Conservation (phyloP, 2,797 vertebrate genomes). For the Clarias fuscus region DNA sequence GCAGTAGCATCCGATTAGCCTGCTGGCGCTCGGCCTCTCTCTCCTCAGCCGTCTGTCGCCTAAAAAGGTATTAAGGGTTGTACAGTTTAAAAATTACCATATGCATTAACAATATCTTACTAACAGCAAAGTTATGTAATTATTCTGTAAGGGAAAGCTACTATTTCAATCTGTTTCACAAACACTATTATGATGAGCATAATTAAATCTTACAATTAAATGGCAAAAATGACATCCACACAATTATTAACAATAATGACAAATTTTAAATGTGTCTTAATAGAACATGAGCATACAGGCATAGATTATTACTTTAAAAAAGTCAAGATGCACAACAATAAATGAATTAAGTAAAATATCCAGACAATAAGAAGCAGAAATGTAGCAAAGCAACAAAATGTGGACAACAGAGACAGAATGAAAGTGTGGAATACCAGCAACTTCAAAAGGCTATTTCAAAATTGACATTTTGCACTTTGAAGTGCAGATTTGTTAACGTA, state of each 20-base stretch:
- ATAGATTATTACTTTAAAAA: neutral
- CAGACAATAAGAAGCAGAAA: neutral
- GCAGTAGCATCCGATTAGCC: conserved; percentile 91
- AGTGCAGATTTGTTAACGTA: neutral
- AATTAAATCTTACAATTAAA: neutral
- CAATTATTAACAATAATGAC: neutral
- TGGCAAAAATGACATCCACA: neutral
- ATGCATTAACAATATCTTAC: neutral
- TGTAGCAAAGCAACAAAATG: neutral
- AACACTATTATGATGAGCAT: neutral
- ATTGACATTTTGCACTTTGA: neutral
- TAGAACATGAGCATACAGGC: neutral
- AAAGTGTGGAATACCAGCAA: neutral
- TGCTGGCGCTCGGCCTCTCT: conserved; percentile 94
- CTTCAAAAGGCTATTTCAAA: neutral
- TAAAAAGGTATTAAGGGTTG: conserved; percentile 56
- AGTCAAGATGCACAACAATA: neutral
- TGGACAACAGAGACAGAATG: neutral
- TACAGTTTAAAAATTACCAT: neutral
- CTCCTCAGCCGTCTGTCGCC: conserved; percentile 95
- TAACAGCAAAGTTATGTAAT: neutral
- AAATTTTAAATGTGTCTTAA: neutral
- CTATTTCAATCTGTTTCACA: neutral
- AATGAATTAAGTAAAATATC: neutral
- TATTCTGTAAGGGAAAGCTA: no score